phyloP scores from a whole-genome alignment of 2,797 vertebrate species.

The Tapirus indicus region DNA sequence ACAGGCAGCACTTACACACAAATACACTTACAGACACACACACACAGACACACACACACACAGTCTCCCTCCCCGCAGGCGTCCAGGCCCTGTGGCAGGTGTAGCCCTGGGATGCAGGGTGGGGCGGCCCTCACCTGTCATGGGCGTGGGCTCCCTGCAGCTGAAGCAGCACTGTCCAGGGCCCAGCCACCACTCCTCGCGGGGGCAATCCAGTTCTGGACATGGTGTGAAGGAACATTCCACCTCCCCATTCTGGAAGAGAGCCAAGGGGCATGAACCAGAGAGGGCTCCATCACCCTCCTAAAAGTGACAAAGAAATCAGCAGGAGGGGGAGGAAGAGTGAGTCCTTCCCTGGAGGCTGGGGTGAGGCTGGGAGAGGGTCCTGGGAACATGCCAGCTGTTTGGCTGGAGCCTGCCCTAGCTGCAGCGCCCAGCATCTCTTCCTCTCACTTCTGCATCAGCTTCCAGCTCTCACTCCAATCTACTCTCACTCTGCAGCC shows the following conservation, averaged over 20 bases:
- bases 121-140: constrained; percentile 80
- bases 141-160: constrained; percentile 84
- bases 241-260: constrained; percentile 87
- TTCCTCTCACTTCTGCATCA: too few species aligned
- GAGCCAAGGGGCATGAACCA: fast-evolving
- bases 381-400: fast-evolving
- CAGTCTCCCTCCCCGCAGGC: fast-evolving
- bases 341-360: neutral
- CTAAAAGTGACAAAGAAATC: neutral
- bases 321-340: neutral
- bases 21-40: neutral
- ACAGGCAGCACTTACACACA: neutral
- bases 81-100: fast-evolving
- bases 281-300: neutral
- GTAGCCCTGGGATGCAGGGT: fast-evolving
- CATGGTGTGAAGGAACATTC: constrained; percentile 90
- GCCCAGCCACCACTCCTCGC: constrained; percentile 87
- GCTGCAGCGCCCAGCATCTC: neutral
- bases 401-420: too few species aligned
- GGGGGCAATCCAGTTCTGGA: constrained; percentile 87
- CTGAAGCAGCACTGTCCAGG: constrained; percentile 89
- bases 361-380: neutral
- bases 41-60: neutral
- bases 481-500: neutral
- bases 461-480: neutral